A percentile compares a stretch with the other conserved stretches of the same genome.
Conservation (phyloP, 2,113 vertebrate species). For the Pagrus major region DNA sequence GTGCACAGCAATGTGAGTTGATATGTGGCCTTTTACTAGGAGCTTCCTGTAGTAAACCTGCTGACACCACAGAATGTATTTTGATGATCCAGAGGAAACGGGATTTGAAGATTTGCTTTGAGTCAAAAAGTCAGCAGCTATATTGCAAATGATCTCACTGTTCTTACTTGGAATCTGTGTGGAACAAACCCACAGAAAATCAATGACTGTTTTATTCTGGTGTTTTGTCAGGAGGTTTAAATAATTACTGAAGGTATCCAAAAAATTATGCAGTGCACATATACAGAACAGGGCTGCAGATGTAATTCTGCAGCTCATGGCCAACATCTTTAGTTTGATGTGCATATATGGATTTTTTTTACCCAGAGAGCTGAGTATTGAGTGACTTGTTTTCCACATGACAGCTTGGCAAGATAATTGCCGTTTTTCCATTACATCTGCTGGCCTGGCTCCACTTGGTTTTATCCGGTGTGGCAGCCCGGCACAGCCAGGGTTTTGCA, state of each 20-base stretch:
- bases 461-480: too few species aligned
- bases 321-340: background rate
- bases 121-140: background rate
- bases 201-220: background rate
- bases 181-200: background rate
- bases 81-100: conserved; percentile 15
- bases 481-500: too few species aligned
- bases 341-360: background rate
- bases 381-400: background rate
- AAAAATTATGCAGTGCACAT: background rate
- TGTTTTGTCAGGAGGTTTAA: background rate
- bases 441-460: too few species aligned
- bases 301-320: background rate
- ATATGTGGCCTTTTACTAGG: background rate
- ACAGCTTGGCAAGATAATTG: background rate
- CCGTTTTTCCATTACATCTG: too few species aligned
- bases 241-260: background rate
- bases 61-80: background rate
- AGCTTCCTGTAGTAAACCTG: background rate
- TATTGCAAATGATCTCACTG: background rate
- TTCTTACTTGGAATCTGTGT: background rate
- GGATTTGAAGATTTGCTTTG: background rate
- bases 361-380: too few species aligned
- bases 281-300: background rate
- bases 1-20: background rate